Conservation (phyloP, 2,113 vertebrate species). For the Nestor notabilis region DNA sequence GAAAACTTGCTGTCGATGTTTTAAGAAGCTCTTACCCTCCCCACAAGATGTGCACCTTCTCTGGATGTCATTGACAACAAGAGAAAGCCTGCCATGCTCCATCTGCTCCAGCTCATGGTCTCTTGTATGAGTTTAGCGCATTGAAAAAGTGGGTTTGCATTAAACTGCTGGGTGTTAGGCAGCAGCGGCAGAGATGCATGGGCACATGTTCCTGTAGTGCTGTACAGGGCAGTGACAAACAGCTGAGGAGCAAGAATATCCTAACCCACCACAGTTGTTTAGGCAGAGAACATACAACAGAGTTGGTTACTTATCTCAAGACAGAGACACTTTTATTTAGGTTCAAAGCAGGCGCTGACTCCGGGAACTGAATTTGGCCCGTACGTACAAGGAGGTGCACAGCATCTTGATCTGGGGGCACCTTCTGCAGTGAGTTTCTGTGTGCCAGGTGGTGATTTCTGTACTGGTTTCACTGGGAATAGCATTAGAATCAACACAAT, state of each 20-base stretch:
- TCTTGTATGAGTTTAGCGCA: background rate
- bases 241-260: background rate
- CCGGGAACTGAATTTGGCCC: background rate
- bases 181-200: background rate
- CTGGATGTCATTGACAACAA: background rate
- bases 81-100: background rate
- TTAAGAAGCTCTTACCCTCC: background rate
- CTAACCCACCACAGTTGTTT: background rate
- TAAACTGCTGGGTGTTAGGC: background rate
- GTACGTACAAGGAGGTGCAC: background rate
- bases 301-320: background rate
- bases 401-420: accelerated
- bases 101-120: background rate
- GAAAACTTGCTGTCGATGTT: background rate
- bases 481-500: accelerated
- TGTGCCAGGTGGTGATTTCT: background rate
- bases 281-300: background rate
- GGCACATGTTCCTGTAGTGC: accelerated
- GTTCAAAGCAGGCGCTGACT: background rate
- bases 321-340: background rate
- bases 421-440: background rate
- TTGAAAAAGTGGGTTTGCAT: background rate
- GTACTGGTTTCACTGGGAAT: background rate
- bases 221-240: background rate
- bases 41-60: background rate